These are phyloP conservation scores for Armadillidium nasatum DNA, from an alignment of 1,140 invertebrate genomes.

Conservation along the genomic window DNA sequence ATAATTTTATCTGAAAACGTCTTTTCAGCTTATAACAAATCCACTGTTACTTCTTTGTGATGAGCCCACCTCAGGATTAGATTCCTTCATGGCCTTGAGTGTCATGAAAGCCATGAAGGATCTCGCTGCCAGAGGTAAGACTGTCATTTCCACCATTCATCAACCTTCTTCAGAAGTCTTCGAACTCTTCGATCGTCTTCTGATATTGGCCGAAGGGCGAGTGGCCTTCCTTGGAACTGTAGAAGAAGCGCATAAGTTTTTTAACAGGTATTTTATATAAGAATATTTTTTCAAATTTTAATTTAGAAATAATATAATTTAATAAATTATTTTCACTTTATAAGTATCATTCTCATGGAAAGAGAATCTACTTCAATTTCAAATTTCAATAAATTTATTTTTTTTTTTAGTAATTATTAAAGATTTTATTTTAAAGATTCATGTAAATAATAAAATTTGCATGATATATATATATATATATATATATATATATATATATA, in stretches of 20 bases:
- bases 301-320: not conserved
- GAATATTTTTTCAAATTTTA: no score
- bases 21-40: slow-evolving; percentile 75
- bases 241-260: slow-evolving; percentile 71
- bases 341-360: not conserved
- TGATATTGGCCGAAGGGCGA: slow-evolving; percentile 85
- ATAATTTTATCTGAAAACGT: not conserved
- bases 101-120: slow-evolving; percentile 71
- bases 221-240: slow-evolving; percentile 82
- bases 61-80: slow-evolving; percentile 89
- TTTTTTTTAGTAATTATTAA: no score
- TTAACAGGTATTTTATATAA: slow-evolving; percentile 64
- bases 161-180: slow-evolving; percentile 86
- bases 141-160: slow-evolving; percentile 92
- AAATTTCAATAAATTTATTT: no score
- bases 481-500: no score
- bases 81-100: slow-evolving; percentile 86
- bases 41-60: slow-evolving; percentile 93
- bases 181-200: slow-evolving; percentile 81
- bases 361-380: not conserved
- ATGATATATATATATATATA: no score
- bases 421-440: no score
- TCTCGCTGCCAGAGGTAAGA: slow-evolving; percentile 62
- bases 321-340: not conserved
- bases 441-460: no score